Percentiles rank a stretch among this genome's conserved stretches.
Conservation (phyloP, 2,888 invertebrate genomes). For the Entomobrya multifasciata region DNA sequence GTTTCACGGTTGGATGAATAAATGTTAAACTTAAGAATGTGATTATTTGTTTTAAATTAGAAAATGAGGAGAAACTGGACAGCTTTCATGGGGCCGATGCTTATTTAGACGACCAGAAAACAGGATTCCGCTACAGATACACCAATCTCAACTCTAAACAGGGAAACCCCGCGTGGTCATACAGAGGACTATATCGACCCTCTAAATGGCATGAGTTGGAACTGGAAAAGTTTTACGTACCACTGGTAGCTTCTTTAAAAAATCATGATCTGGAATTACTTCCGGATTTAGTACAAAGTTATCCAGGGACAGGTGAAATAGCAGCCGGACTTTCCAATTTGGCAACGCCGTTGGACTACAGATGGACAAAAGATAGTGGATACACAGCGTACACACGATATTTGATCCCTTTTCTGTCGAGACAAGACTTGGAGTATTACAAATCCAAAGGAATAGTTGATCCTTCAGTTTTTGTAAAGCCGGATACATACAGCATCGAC, state of each 20-base stretch:
- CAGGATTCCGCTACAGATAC: not conserved
- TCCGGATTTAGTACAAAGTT: not conserved
- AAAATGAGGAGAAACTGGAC: not conserved
- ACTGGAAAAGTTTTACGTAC: not conserved
- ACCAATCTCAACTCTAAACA: constrained; percentile 1
- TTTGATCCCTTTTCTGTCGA: not conserved
- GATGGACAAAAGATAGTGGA: constrained; percentile 13
- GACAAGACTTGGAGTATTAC: constrained; percentile 7
- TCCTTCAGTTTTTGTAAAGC: not conserved
- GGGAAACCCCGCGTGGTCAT: constrained; percentile 16
- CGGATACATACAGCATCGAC: not conserved
- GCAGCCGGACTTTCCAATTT: not conserved
- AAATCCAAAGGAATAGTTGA: not conserved
- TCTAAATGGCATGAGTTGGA: not conserved
- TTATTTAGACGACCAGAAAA: not conserved
- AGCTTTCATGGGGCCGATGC: not conserved
- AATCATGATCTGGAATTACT: not conserved
- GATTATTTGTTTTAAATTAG: too few relatives aligned
- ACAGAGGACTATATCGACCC: not conserved
- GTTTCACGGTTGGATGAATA: too few relatives aligned
- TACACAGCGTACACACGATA: constrained; percentile 2
- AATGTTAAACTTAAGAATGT: too few relatives aligned
- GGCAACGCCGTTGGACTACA: not conserved
- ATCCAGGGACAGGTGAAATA: constrained; percentile 28
- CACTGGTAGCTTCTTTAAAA: not conserved